These are phyloP conservation scores for Caenorhabditis latens DNA, from an alignment of 1,140 invertebrate genomes.

Conservation along the genomic window DNA sequence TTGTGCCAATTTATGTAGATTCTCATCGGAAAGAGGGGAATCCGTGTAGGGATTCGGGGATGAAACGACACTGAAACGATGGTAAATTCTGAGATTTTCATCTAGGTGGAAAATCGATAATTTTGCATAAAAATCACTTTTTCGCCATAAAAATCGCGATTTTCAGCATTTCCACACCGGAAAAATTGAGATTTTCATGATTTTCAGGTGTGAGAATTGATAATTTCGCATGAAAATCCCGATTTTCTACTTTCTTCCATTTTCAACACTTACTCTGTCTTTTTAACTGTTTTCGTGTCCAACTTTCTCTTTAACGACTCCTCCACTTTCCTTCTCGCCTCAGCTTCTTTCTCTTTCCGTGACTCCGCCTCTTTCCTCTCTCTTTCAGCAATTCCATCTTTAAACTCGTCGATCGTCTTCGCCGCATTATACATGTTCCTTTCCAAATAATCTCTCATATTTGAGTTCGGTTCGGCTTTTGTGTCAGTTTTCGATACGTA, in stretches of 20 bases:
- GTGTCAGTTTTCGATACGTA: background rate
- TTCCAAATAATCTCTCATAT: slow-evolving; percentile 22
- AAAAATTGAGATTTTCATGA: background rate
- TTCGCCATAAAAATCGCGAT: background rate
- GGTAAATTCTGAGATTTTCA: background rate
- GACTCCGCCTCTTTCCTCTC: slow-evolving; percentile 35
- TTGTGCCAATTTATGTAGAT: background rate
- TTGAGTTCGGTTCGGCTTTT: background rate
- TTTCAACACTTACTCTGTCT: background rate
- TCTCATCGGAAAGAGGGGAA: background rate
- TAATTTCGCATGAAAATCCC: background rate
- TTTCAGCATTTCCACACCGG: background rate
- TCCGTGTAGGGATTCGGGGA: slow-evolving; percentile 25
- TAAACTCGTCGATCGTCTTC: slow-evolving; percentile 21
- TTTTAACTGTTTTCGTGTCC: background rate
- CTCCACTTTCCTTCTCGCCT: slow-evolving; percentile 32
- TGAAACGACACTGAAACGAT: background rate
- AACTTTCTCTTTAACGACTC: slow-evolving; percentile 33
- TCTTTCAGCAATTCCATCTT: background rate
- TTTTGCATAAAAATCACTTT: no score
- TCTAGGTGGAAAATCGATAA: background rate
- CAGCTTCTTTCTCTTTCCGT: slow-evolving; percentile 11
- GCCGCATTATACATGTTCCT: slow-evolving; percentile 23
- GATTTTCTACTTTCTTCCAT: background rate
- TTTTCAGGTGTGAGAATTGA: no score